A percentile compares a stretch with the other conserved stretches of the same genome.
phyloP scores from a whole-genome alignment of 2,888 invertebrate genomes.

The Tryphoninae sp. region DNA sequence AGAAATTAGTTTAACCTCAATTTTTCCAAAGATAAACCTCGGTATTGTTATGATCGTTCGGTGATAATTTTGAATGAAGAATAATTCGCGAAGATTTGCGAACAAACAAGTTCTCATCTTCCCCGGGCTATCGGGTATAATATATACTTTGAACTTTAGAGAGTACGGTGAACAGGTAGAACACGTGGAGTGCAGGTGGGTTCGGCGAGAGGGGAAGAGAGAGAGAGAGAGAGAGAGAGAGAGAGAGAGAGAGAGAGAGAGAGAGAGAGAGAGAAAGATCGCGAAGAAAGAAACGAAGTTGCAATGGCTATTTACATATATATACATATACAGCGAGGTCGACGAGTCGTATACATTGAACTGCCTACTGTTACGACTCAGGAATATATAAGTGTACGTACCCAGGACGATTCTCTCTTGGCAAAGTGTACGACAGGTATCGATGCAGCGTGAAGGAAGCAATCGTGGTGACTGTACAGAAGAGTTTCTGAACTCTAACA shows the following conservation, averaged over 20 bases:
- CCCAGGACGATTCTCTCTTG: not conserved
- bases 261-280: constrained; percentile 24
- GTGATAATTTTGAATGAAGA: not conserved
- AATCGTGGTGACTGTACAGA: constrained; percentile 22
- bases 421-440: constrained; percentile 27
- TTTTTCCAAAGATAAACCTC: no score
- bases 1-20: no score
- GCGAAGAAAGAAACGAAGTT: constrained; percentile 26
- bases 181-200: constrained; percentile 12
- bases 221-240: not conserved
- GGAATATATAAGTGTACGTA: no score
- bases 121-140: constrained; percentile 5
- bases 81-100: not conserved
- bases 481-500: constrained; percentile 39
- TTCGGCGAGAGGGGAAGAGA: constrained; percentile 2
- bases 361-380: no score
- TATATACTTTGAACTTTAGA: constrained; percentile 53
- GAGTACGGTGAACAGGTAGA: constrained; percentile 3
- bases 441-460: constrained; percentile 15
- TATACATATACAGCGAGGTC: not conserved
- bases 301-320: not conserved
- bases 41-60: not conserved
- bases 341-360: no score
- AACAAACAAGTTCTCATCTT: constrained; percentile 16
- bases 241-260: not conserved